These are phyloP conservation scores for Solenopsis invicta DNA, from an alignment of 1,140 invertebrate genomes.

Conservation along the genomic window DNA sequence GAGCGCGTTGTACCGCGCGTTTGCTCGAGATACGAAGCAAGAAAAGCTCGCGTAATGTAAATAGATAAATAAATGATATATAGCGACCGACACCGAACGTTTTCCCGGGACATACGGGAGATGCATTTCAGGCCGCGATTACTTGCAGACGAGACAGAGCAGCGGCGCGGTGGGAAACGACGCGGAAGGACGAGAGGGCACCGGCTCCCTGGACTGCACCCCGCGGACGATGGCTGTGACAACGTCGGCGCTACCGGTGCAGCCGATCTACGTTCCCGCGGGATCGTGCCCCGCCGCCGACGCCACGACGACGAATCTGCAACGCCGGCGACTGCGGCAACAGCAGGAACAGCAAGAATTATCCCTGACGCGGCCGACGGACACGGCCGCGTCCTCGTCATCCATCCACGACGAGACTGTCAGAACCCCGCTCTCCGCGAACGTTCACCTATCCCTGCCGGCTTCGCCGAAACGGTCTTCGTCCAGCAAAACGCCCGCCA, in stretches of 20 bases:
- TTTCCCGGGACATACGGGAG: background rate
- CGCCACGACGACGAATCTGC: slow-evolving; percentile 58
- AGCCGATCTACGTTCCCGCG: slow-evolving; percentile 60
- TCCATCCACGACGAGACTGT: slow-evolving; percentile 69
- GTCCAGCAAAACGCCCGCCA: slow-evolving; percentile 88
- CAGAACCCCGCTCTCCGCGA: slow-evolving; percentile 67
- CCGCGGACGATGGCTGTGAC: slow-evolving; percentile 72
- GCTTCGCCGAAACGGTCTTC: slow-evolving; percentile 78
- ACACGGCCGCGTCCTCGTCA: slow-evolving; percentile 55
- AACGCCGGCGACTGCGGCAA: slow-evolving; percentile 38
- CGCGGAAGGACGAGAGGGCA: slow-evolving; percentile 77
- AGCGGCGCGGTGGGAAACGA: slow-evolving; percentile 79
- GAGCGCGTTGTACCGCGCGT: background rate
- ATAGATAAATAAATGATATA: background rate
- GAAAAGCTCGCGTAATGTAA: too few species aligned
- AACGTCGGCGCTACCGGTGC: slow-evolving; percentile 37
- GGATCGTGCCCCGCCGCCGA: slow-evolving; percentile 60
- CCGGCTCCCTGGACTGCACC: slow-evolving; percentile 72
- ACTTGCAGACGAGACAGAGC: slow-evolving; percentile 84
- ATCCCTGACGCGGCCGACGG: slow-evolving; percentile 12
- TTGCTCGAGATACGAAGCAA: background rate
- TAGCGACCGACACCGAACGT: background rate
- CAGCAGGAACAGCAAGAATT: slow-evolving; percentile 35
- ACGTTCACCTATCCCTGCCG: slow-evolving; percentile 80
- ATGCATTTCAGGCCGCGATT: slow-evolving; percentile 13